Evolutionary conservation across 1,140 invertebrate species (phyloP).

Genomic region (Nasonia giraulti): DNA sequence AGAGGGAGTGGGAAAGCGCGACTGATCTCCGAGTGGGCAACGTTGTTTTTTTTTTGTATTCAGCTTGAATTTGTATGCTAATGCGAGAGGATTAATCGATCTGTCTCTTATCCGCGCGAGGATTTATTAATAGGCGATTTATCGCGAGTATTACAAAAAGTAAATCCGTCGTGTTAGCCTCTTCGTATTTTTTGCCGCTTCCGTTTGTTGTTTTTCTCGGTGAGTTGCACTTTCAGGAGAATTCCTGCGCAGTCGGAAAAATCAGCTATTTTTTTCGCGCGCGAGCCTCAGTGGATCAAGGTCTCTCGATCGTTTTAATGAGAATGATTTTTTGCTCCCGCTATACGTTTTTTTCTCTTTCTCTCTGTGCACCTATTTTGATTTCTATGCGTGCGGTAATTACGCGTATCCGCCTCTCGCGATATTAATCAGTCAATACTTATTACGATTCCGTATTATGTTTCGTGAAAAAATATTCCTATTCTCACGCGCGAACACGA

Average conservation of each 20-base stretch:
- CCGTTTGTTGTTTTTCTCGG: constrained; percentile 16
- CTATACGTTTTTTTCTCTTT: background rate
- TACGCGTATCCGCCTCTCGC: background rate
- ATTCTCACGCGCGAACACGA: background rate
- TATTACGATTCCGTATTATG: no score
- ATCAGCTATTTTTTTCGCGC: background rate
- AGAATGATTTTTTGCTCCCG: background rate
- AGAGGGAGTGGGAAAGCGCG: background rate
- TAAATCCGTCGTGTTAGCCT: background rate
- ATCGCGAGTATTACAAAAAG: background rate
- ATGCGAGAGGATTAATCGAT: background rate
- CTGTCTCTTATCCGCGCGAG: background rate
- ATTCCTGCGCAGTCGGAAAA: background rate
- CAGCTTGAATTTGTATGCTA: background rate
- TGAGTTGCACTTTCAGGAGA: constrained; percentile 27
- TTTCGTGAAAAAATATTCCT: no score
- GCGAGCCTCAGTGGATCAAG: constrained; percentile 22
- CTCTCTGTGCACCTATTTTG: background rate
- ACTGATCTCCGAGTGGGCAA: background rate
- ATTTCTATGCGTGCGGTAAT: background rate
- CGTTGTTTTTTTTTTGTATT: background rate
- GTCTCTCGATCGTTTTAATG: constrained; percentile 6
- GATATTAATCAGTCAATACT: no score
- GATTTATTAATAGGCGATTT: constrained; percentile 6
- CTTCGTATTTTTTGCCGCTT: background rate